These are phyloP conservation scores for Varanus salvator DNA, from an alignment of 2,113 vertebrate genomes.

Conservation along the genomic window DNA sequence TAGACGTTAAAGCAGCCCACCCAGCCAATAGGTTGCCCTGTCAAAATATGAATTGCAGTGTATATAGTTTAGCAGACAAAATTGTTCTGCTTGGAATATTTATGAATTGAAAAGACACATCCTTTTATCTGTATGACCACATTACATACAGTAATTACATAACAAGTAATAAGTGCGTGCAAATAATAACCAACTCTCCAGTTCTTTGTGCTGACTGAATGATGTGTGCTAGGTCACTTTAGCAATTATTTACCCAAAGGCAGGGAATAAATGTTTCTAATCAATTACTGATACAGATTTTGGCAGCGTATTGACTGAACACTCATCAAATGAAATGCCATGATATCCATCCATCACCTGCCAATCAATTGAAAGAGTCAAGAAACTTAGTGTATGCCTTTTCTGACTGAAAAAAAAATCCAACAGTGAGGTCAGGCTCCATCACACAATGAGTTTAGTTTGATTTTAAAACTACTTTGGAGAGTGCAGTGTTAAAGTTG, in stretches of 20 bases:
- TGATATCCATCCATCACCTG: not conserved
- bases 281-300: not conserved
- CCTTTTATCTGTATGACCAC: not conserved
- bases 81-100: not conserved
- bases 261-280: not conserved
- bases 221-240: rapidly evolving
- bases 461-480: not conserved
- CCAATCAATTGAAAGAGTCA: not conserved
- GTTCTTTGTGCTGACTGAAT: not conserved
- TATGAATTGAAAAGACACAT: not conserved
- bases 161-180: not conserved
- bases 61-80: not conserved
- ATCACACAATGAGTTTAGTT: not conserved
- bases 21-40: too few species aligned
- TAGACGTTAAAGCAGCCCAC: too few species aligned
- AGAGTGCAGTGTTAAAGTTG: not conserved
- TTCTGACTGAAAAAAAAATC: not conserved
- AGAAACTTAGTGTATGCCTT: conserved; percentile 10
- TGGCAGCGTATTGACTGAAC: not conserved
- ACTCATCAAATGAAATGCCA: not conserved
- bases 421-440: not conserved
- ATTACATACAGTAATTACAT: too few species aligned
- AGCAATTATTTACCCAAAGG: not conserved
- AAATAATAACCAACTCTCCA: not conserved
- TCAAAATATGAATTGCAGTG: not conserved